phyloP scores from a whole-genome alignment of 2,888 invertebrate species.

The Dione vanillae region DNA sequence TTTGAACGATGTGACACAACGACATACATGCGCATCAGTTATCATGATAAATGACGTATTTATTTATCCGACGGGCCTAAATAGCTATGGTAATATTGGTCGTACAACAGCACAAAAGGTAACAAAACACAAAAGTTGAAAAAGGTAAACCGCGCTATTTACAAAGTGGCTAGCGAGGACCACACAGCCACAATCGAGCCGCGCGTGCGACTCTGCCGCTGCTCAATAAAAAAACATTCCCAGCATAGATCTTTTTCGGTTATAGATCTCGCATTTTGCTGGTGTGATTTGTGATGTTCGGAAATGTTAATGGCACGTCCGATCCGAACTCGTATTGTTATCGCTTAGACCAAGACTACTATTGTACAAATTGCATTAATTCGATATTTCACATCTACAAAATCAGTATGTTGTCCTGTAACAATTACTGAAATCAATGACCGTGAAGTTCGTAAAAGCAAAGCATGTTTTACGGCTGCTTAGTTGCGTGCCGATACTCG shows the following conservation, averaged over 20 bases:
- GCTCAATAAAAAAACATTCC: constrained; percentile 74
- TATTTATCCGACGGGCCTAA: constrained; percentile 84
- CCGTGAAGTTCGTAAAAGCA: constrained; percentile 67
- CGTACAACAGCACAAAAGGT: constrained; percentile 84
- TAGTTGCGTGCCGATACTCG: constrained; percentile 40
- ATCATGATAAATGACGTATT: constrained; percentile 84
- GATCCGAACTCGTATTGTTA: constrained; percentile 49
- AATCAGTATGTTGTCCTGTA: constrained; percentile 6
- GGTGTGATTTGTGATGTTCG: constrained; percentile 84
- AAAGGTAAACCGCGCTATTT: constrained; percentile 85
- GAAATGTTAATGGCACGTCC: constrained; percentile 79
- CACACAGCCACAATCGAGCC: constrained; percentile 84
- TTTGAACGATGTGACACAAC: constrained; percentile 67
- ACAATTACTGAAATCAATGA: constrained; percentile 40
- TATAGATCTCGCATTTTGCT: constrained; percentile 82
- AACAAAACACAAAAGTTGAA: constrained; percentile 85
- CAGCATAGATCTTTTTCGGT: constrained; percentile 81
- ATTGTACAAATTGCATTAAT: not conserved
- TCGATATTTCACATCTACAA: not conserved
- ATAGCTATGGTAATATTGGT: constrained; percentile 85
- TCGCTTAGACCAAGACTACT: not conserved
- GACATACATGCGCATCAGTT: constrained; percentile 79
- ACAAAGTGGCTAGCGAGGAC: constrained; percentile 84
- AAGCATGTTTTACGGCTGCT: constrained; percentile 59
- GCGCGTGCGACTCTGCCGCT: constrained; percentile 82